Base-by-base conservation (phyloP, 2,797 vertebrate genomes). In the Clamator glandarius region DNA sequence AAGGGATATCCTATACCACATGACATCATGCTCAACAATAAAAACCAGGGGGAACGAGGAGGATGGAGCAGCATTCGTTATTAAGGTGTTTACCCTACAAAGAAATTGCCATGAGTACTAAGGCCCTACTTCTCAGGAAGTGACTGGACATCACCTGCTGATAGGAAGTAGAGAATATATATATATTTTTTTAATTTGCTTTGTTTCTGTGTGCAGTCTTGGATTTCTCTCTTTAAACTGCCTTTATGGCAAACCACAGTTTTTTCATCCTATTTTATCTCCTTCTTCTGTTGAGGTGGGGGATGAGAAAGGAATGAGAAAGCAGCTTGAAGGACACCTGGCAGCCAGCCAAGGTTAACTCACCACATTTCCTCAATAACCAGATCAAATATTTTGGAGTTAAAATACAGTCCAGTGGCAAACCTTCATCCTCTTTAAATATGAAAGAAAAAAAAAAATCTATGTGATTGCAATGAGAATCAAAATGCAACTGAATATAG, bases 121-220 rank as follows among this genome's bases (percentile, higher is more conserved):
- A 84, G 18, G 24, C 2, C 19, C 19, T 51, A 6, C 17, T 55
- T 72, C 51, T 15, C 21, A 25, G 51, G 29, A 54, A 54, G 29
- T 41, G 24, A 31, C 9, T 44, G 33, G 46, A 70, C 0, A 0
- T 21, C 19, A 33, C 23, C 31, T 59, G 28, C 5, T 59, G 26
- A 79, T 52, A 44, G 12, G 5, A 84, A 64, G 24, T 24, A 48
- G 19, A 64, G 31, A 33, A 57, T 57, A 57, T 19, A 57, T 57
- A 57, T 19, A 33, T 36, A 0, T 13, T 33, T 12, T 36, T 42
- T 20, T 9, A 20, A 11, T 46, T 74, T 75, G 8, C 24, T 89
- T 81, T 44, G 3, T 14, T 51, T 73, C 12, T 33, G 11, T 51
- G 21, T 3, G 17, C 18, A 67, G 8, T 6, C 5, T 50, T 81